Conservation (phyloP, 2,888 invertebrate genomes). For the Colletes collaris region DNA sequence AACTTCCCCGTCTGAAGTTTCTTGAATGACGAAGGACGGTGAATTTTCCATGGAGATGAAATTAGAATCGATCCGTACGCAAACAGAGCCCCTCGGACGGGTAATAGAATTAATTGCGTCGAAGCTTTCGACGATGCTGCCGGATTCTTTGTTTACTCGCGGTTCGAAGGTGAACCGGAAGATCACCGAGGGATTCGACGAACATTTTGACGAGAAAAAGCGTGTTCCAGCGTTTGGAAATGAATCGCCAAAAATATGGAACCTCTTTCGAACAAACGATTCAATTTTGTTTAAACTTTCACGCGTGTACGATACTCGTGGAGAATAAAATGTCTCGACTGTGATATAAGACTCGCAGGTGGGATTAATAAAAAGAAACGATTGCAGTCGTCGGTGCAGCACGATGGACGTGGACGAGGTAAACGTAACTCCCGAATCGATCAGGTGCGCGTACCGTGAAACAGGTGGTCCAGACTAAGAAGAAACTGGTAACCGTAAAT, state of each 20-base stretch:
- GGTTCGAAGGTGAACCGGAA: not conserved
- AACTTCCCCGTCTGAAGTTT: slow-evolving; percentile 36
- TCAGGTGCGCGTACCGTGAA: slow-evolving; percentile 46
- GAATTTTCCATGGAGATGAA: slow-evolving; percentile 63
- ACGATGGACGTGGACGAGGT: not conserved
- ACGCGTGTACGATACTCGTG: no score
- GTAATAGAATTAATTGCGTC: slow-evolving; percentile 23
- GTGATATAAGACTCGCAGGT: no score
- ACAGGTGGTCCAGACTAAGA: slow-evolving; percentile 46
- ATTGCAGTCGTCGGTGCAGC: not conserved
- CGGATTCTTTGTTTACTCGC: slow-evolving; percentile 2
- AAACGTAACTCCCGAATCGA: slow-evolving; percentile 25
- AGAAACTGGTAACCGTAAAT: slow-evolving; percentile 51
- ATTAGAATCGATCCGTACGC: slow-evolving; percentile 61
- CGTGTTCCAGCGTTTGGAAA: no score
- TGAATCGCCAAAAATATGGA: no score
- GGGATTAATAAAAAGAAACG: not conserved
- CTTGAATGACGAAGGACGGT: slow-evolving; percentile 25
- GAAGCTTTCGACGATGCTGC: slow-evolving; percentile 4
- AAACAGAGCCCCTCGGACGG: slow-evolving; percentile 1
- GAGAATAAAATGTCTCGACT: no score
- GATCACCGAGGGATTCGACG: not conserved
- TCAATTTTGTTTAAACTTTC: no score
- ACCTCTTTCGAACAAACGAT: no score
- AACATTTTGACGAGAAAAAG: no score